Evolutionary conservation across 2,888 invertebrate species (phyloP).

Genomic region (Pedicia rivosa): DNA sequence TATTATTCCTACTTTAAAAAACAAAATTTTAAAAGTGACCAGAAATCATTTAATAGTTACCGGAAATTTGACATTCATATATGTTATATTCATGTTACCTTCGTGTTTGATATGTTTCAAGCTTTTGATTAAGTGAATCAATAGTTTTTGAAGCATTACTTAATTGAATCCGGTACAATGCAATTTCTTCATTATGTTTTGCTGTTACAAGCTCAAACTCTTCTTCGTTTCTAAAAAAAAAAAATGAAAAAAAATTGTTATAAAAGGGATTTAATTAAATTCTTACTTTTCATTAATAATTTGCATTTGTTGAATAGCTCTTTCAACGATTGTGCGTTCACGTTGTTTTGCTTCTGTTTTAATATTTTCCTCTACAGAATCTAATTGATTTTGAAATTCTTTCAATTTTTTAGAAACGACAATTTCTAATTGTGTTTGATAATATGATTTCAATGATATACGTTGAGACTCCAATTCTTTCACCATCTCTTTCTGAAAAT

Average conservation of each 20-base stretch:
- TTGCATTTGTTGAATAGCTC: slow-evolving; percentile 53
- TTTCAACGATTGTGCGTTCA: slow-evolving; percentile 49
- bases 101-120: slow-evolving; percentile 25
- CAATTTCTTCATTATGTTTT: slow-evolving; percentile 62
- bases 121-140: slow-evolving; percentile 43
- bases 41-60: no score
- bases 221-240: slow-evolving; percentile 41
- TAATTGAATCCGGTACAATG: slow-evolving; percentile 51
- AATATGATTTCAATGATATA: slow-evolving; percentile 51
- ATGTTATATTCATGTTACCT: no score
- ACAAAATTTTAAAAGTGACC: no score
- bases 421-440: slow-evolving; percentile 65
- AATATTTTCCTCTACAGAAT: slow-evolving; percentile 46
- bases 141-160: slow-evolving; percentile 52
- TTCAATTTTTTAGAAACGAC: slow-evolving; percentile 59
- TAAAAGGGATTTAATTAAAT: slow-evolving; percentile 11
- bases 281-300: slow-evolving; percentile 47
- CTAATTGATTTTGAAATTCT: slow-evolving; percentile 62
- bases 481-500: slow-evolving; percentile 34
- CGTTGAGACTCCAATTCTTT: slow-evolving; percentile 44
- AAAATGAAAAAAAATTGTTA: slow-evolving; percentile 12
- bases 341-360: slow-evolving; percentile 44
- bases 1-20: no score
- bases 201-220: slow-evolving; percentile 64
- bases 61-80: background rate